phyloP scores from a whole-genome alignment of 2,888 invertebrate species.

The Tetropium fuscum region DNA sequence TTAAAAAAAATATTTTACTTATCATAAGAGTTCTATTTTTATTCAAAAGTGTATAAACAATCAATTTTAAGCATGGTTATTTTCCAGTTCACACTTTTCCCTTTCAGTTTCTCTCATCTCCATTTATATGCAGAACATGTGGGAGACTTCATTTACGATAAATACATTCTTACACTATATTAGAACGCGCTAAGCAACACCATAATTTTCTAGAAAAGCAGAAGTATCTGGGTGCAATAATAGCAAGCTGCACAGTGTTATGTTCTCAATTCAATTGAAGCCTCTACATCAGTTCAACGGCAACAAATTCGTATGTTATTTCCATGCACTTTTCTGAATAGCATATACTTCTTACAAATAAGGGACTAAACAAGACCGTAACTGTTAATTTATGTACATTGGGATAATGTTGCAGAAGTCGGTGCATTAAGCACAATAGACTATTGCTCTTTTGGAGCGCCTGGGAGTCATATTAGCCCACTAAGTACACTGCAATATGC shows the following conservation, averaged over 20 bases:
- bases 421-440: constrained; percentile 19
- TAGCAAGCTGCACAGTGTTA: background rate
- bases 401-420: constrained; percentile 17
- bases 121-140: too few relatives aligned
- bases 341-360: constrained; percentile 18
- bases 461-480: constrained; percentile 16
- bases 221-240: background rate
- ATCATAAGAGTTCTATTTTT: too few relatives aligned
- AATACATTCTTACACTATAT: background rate
- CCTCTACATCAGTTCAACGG: constrained; percentile 8
- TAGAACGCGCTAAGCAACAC: background rate
- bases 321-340: constrained; percentile 12
- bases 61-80: too few relatives aligned
- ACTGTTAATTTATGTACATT: constrained; percentile 21
- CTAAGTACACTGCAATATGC: constrained; percentile 1
- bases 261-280: constrained; percentile 4
- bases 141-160: too few relatives aligned
- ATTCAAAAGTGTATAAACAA: too few relatives aligned
- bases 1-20: too few relatives aligned
- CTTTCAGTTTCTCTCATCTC: too few relatives aligned
- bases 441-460: constrained; percentile 23
- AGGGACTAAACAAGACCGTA: constrained; percentile 7
- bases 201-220: background rate
- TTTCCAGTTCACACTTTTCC: too few relatives aligned
- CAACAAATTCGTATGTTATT: constrained; percentile 16